Evolutionary conservation across 2,888 invertebrate species (phyloP), one percentile per base, ranked within the genome.

Genomic region (Podotricha telesiphe): DNA sequence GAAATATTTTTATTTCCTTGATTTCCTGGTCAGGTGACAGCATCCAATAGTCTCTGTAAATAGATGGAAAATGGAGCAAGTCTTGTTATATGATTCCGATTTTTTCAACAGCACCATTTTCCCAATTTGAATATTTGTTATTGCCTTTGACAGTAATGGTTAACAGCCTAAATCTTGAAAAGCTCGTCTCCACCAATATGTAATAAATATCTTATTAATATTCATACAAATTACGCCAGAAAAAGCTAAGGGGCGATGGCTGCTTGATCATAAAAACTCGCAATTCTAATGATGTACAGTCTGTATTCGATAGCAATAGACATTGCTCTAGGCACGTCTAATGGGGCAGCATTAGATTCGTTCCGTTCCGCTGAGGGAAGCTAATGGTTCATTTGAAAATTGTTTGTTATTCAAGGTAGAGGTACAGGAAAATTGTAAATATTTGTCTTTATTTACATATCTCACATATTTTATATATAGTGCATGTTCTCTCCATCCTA

Each of bases 371-470:
- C 75, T 79, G 83, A 76, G 79, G 77, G 77, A 59, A 61, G 75
- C 80, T 79, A 78, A 78, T 77, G 79, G 77, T 78, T 74, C 73
- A 76, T 76, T 62, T 62, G 62, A 50, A 34, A 48, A 62, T 62
- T 76, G 78, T 83, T 83, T 82, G 77, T 80, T 84, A 86, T 86
- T 84, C 85, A 84, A 78, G 78, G 74, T 79, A 78, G 83, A 82
- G 86, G 83, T 85, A 86, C 80, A 81, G 86, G 86, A 83, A 79
- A 76, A 48, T 80, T 61, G 61, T 53, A 79, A 79, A 79, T 80
- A 82, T 81, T 80, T 17, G 10, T 55, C 55, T 55, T 34, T 11
- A 34, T 37, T 4, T 22, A 4, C 28, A 28, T 28, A 55, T 55
- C 5, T 53, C 34, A 2, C n/a, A 10, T 17, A 13, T 34, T 28